Conservation (phyloP, 2,888 invertebrate genomes). For the Lochmaea crataegi region DNA sequence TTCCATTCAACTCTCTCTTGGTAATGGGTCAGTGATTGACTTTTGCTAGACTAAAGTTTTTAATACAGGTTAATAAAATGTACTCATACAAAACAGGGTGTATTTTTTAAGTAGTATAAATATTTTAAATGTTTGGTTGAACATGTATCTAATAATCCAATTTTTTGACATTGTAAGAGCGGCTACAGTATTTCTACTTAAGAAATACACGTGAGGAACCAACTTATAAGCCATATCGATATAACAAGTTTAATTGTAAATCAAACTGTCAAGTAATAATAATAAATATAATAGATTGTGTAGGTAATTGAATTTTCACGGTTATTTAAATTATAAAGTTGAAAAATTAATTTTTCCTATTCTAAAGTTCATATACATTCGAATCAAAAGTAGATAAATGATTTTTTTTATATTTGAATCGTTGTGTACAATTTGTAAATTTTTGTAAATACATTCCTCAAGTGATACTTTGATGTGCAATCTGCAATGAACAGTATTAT, state of each 20-base stretch:
- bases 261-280: not conserved
- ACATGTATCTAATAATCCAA: not conserved
- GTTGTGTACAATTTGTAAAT: slow-evolving; percentile 25
- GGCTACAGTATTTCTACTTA: slow-evolving; percentile 5
- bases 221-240: slow-evolving; percentile 27
- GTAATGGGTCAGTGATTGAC: not conserved
- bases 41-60: not conserved
- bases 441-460: slow-evolving; percentile 35
- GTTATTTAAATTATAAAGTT: not conserved
- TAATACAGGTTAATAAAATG: not conserved
- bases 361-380: not conserved
- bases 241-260: not conserved
- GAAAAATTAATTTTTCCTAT: not conserved
- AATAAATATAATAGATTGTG: not conserved
- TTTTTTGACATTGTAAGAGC: not conserved
- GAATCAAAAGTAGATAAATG: not conserved
- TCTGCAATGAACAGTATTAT: slow-evolving; percentile 40
- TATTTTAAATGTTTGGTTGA: not conserved
- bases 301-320: not conserved
- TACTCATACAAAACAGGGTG: slow-evolving; percentile 8
- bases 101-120: slow-evolving; percentile 16
- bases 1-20: no score
- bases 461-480: slow-evolving; percentile 28
- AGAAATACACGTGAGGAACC: slow-evolving; percentile 20
- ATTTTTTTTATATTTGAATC: not conserved